Evolutionary conservation across 2,797 vertebrate species (phyloP).

Genomic region (Stomatorhinus walkeri): DNA sequence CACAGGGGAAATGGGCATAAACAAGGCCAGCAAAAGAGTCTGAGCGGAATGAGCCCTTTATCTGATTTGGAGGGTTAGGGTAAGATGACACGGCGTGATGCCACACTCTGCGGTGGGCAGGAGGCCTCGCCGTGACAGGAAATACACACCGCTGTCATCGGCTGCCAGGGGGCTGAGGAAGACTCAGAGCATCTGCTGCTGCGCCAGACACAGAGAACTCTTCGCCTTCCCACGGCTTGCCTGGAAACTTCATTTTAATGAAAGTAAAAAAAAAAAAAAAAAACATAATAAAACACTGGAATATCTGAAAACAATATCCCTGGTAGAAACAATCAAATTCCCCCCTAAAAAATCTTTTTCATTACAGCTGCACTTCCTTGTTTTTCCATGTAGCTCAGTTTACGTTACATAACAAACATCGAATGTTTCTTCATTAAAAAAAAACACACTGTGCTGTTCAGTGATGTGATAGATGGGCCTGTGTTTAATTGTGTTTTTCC

Average conservation of each 20-base stretch:
- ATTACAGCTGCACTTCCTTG: not conserved
- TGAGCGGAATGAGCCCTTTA: conserved; percentile 18
- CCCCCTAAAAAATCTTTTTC: not conserved
- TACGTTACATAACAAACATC: not conserved
- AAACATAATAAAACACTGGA: not conserved
- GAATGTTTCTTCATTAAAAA: not conserved
- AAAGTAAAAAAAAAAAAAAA: not conserved
- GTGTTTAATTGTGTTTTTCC: not conserved
- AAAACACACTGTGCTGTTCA: not conserved
- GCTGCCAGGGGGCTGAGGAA: not conserved
- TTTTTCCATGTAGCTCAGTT: not conserved
- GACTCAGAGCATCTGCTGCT: not conserved
- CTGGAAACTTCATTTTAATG: not conserved
- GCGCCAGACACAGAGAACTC: not conserved
- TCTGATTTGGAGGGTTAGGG: conserved; percentile 19
- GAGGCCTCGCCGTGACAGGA: not conserved
- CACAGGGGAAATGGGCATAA: conserved; percentile 14
- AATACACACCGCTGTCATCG: not conserved
- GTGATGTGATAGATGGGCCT: not conserved
- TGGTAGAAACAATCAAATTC: not conserved
- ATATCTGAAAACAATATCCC: not conserved
- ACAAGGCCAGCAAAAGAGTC: conserved; percentile 31
- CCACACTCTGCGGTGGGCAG: not conserved
- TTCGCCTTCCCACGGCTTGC: not conserved
- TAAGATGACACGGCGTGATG: conserved; percentile 9